phyloP scores from a whole-genome alignment of 2,797 vertebrate genomes.

The Sebastes goodei region DNA sequence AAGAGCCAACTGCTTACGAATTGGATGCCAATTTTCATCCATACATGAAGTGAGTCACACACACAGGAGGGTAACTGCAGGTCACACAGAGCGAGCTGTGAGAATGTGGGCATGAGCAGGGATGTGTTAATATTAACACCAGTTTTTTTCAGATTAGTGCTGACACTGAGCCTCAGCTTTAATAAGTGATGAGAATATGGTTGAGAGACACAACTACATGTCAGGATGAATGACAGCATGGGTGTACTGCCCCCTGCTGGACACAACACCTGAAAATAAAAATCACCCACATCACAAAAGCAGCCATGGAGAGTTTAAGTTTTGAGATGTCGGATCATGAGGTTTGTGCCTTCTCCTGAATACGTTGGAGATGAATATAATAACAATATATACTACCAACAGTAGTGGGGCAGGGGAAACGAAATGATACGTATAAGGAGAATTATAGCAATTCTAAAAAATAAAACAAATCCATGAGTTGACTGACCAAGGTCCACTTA shows the following conservation, averaged over 20 bases:
- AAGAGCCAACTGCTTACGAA: conserved; percentile 5
- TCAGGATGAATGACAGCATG: background rate
- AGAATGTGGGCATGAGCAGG: background rate
- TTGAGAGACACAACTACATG: too few species aligned
- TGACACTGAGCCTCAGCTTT: background rate
- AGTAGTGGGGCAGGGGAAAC: too few species aligned
- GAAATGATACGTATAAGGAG: too few species aligned
- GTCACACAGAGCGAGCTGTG: background rate
- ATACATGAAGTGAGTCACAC: background rate
- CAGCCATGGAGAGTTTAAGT: background rate
- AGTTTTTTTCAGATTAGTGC: background rate
- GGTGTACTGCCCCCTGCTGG: conserved; percentile 48
- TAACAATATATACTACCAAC: too few species aligned
- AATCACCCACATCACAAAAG: background rate
- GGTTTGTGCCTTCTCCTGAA: background rate
- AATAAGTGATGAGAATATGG: background rate
- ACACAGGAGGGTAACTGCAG: background rate
- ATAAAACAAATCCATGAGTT: too few species aligned
- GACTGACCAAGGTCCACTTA: too few species aligned
- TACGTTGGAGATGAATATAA: background rate
- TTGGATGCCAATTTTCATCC: background rate
- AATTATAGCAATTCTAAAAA: too few species aligned
- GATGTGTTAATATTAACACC: background rate
- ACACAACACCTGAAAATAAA: background rate
- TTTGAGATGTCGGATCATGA: background rate